Conservation (phyloP, 2,888 invertebrate species). For the Mythimna vitellina region DNA sequence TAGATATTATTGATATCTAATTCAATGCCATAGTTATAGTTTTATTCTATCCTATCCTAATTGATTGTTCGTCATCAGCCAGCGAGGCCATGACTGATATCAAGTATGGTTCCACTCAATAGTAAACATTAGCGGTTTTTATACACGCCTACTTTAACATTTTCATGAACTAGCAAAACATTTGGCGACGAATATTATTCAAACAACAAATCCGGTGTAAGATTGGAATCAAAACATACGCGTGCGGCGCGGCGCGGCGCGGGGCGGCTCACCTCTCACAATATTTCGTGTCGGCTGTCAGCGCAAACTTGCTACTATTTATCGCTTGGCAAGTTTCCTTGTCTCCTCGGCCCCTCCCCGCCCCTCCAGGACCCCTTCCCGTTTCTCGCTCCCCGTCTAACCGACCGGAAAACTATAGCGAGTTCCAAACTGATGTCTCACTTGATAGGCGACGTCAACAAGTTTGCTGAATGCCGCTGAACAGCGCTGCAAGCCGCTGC, state of each 20-base stretch:
- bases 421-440: conserved; percentile 72
- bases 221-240: conserved; percentile 69
- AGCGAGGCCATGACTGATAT: neutral
- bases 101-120: neutral
- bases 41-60: too few relatives aligned
- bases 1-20: too few relatives aligned
- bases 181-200: conserved; percentile 44
- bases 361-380: conserved; percentile 9
- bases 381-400: conserved; percentile 42
- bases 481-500: conserved; percentile 47
- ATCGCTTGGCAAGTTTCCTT: conserved; percentile 69
- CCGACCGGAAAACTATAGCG: conserved; percentile 71
- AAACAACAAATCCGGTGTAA: conserved; percentile 56
- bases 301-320: conserved; percentile 72
- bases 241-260: conserved; percentile 52
- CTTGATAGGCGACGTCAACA: conserved; percentile 71
- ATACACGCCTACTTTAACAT: neutral
- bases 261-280: conserved; percentile 64
- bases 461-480: conserved; percentile 57
- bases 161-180: conserved; percentile 23
- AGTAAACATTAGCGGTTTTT: too few relatives aligned
- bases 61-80: too few relatives aligned
- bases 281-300: conserved; percentile 73
- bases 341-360: conserved; percentile 48
- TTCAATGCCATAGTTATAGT: too few relatives aligned